Base-by-base conservation (phyloP, 2,797 vertebrate species). In the Chrosomus eos region DNA sequence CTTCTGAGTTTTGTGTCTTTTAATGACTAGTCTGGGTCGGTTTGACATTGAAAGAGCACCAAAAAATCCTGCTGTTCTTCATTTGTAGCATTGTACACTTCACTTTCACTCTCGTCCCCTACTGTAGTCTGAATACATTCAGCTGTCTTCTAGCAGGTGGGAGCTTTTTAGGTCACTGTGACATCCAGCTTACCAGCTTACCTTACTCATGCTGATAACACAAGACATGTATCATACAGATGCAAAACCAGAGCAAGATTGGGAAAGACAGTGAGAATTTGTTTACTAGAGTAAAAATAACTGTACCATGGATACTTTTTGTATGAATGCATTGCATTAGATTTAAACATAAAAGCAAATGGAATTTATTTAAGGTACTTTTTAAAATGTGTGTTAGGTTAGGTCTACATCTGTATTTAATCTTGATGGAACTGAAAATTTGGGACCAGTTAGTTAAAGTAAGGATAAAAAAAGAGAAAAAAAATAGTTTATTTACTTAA, bases 111-210 rank as follows among this genome's bases (percentile, higher is more conserved):
- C 33, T 26, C 18, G 5, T 23, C 28, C 31, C 58, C 21, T 31
- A 40, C 40, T 26, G 10, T 4, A 75, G 58, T 48, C 81, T 82
- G 70, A 73, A 48, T 82, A 3, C 31, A 21, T 84, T 70, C 72
- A 75, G 72, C 26, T 83, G 73, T 68, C n/a, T 48, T 77, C 14
- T 7, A 70, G 62, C 82, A 84, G 68, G 71, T 64, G 77, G 51
- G 60, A n/a, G 38, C 21, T 75, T 87, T 87, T 53, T 84, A 81
- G 77, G 71, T 83, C 86, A 76, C 40, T 13, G n/a, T 79, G 74
- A 67, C 74, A 79, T 66, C 21, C 45, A 60, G 58, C 23, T 75
- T 73, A 62, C 26, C 38, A 71, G 53, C 51, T 62, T 72, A 26
- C 18, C 31, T 36, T 55, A 43, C 21, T 40, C 23, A 13, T 80